These are phyloP conservation scores for Drosophila equinoxialis DNA, from an alignment of 1,140 invertebrate species.

Conservation along the genomic window DNA sequence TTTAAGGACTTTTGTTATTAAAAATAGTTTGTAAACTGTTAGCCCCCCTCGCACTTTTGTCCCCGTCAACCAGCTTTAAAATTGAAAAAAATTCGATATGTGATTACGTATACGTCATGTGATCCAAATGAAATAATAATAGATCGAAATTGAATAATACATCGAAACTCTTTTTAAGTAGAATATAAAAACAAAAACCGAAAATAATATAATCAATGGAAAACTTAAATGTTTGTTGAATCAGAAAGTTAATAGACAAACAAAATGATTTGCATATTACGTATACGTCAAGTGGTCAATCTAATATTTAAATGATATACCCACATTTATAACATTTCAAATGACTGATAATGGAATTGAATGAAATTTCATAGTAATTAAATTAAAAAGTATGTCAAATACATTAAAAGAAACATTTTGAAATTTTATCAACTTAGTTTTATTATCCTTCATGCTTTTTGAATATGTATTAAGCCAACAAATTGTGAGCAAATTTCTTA, in stretches of 20 bases:
- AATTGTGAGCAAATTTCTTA: too few relatives aligned
- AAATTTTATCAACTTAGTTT: background rate
- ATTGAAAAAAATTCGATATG: background rate
- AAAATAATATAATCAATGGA: background rate
- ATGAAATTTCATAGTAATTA: background rate
- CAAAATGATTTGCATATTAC: conserved; percentile 19
- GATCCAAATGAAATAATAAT: background rate
- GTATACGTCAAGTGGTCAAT: conserved; percentile 24
- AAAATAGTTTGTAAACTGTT: conserved; percentile 26
- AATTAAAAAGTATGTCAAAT: background rate
- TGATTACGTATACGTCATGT: conserved; percentile 32
- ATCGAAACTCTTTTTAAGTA: background rate
- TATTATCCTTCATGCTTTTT: background rate
- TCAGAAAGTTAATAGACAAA: background rate
- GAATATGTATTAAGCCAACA: too few relatives aligned
- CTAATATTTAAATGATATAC: background rate
- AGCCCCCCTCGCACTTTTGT: too few relatives aligned
- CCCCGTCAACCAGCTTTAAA: background rate
- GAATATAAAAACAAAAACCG: background rate
- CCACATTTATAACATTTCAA: background rate
- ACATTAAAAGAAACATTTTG: background rate
- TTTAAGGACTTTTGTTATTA: conserved; percentile 6
- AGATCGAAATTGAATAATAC: background rate
- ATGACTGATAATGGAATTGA: background rate
- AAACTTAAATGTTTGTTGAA: background rate